A percentile compares a stretch with the other conserved stretches of the same genome.
Evolutionary conservation across 2,888 invertebrate species (phyloP).

Genomic region (Campoplex nolae): DNA sequence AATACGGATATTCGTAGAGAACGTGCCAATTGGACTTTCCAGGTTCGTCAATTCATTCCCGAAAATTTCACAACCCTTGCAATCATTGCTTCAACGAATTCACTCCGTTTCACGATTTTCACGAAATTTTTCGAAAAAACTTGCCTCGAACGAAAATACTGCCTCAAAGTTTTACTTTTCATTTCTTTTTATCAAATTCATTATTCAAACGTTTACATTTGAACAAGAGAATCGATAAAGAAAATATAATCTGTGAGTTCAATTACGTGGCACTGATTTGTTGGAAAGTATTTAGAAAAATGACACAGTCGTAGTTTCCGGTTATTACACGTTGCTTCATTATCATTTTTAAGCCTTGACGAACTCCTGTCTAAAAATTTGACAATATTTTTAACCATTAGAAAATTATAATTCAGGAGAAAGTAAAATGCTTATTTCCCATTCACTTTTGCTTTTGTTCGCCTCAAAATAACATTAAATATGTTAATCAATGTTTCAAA

Average conservation of each 20-base stretch:
- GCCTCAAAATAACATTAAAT: not conserved
- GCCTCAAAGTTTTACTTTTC: not conserved
- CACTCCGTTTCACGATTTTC: not conserved
- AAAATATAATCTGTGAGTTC: too few relatives aligned
- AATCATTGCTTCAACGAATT: not conserved
- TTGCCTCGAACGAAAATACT: not conserved
- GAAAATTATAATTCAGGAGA: not conserved
- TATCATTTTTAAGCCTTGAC: too few relatives aligned
- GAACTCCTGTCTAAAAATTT: too few relatives aligned
- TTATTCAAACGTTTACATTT: not conserved
- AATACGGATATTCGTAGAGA: conserved; percentile 54
- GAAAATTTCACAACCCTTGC: not conserved
- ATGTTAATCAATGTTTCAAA: not conserved
- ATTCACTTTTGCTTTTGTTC: not conserved
- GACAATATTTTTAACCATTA: too few relatives aligned
- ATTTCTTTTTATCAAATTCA: not conserved
- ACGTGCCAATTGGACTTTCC: conserved; percentile 69
- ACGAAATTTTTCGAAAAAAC: not conserved
- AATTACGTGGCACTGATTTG: not conserved
- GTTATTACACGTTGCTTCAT: not conserved
- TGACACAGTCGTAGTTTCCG: not conserved
- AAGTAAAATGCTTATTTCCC: not conserved
- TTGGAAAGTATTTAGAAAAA: not conserved
- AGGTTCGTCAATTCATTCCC: conserved; percentile 67
- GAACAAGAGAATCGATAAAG: too few relatives aligned